phyloP scores from a whole-genome alignment of 2,113 vertebrate species.

The Nothobranchius kuhntae region DNA sequence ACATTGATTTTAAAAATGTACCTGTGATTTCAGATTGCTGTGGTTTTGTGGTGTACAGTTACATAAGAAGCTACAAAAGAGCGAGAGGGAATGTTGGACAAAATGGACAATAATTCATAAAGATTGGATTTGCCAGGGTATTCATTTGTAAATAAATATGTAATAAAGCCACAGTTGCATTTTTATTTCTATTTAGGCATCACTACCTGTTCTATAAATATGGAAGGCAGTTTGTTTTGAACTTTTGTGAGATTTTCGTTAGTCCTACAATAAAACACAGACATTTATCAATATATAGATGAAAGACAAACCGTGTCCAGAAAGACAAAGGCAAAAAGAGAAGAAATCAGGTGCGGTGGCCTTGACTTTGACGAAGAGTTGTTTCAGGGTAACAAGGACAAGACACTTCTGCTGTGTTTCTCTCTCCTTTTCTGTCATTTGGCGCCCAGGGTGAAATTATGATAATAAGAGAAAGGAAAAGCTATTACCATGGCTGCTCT shows the following conservation, averaged over 20 bases:
- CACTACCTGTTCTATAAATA: background rate
- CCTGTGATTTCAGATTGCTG: constrained; percentile 56
- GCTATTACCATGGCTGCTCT: constrained; percentile 99
- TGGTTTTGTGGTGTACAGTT: constrained; percentile 61
- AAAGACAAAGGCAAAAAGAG: constrained; percentile 56
- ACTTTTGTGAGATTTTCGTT: background rate
- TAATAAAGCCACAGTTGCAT: too few species aligned
- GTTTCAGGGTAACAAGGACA: constrained; percentile 86
- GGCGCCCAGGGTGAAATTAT: constrained; percentile 99
- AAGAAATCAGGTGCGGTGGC: constrained; percentile 54
- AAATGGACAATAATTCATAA: too few species aligned
- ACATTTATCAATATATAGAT: background rate
- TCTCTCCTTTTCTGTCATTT: constrained; percentile 76
- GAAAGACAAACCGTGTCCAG: constrained; percentile 57
- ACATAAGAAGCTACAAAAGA: constrained; percentile 26
- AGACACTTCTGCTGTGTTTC: constrained; percentile 77
- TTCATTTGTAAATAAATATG: too few species aligned
- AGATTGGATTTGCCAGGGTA: too few species aligned
- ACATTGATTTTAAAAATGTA: constrained; percentile 69
- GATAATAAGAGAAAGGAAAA: constrained; percentile 99
- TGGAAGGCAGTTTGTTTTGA: background rate
- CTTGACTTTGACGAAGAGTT: constrained; percentile 81
- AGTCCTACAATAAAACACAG: too few species aligned
- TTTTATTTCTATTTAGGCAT: too few species aligned
- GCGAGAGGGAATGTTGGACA: background rate